These are phyloP conservation scores for Corydoras sp. DNA, from an alignment of 2,113 vertebrate species.

Conservation along the genomic window DNA sequence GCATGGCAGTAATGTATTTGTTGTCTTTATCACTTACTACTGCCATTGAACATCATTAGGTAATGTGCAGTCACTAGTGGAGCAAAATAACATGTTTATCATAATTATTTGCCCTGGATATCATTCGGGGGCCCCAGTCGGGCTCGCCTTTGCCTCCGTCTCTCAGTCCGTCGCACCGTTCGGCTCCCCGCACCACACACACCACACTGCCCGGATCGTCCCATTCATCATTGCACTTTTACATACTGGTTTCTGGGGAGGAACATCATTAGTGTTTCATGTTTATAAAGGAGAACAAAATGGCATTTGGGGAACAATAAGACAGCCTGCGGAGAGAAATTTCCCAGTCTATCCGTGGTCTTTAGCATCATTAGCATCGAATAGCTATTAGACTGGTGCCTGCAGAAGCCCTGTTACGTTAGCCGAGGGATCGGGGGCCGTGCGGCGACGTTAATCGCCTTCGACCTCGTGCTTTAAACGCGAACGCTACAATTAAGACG, in stretches of 20 bases:
- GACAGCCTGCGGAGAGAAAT: conserved; percentile 43
- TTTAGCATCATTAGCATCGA: conserved; percentile 45
- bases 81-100: conserved; percentile 77
- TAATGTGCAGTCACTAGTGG: conserved; percentile 78
- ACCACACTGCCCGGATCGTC: conserved; percentile 39
- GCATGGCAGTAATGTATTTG: conserved; percentile 80
- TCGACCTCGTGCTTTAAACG: conserved; percentile 25
- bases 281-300: conserved; percentile 42
- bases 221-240: conserved; percentile 74
- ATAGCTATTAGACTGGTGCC: conserved; percentile 34
- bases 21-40: conserved; percentile 77
- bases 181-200: conserved; percentile 31
- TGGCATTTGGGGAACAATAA: conserved; percentile 38
- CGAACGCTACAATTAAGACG: conserved; percentile 13
- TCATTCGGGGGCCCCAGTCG: conserved; percentile 67
- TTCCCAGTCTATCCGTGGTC: conserved; percentile 39
- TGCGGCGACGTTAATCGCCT: conserved; percentile 19
- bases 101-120: conserved; percentile 77
- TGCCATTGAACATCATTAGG: conserved; percentile 78
- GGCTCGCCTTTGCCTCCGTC: conserved; percentile 33
- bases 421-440: conserved; percentile 14
- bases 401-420: conserved; percentile 38
- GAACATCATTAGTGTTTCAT: conserved; percentile 66
- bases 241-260: conserved; percentile 63
- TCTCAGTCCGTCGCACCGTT: neutral